Evolutionary conservation across 2,797 vertebrate genomes (phyloP).

Genomic region (Mormyrops attenuatus): DNA sequence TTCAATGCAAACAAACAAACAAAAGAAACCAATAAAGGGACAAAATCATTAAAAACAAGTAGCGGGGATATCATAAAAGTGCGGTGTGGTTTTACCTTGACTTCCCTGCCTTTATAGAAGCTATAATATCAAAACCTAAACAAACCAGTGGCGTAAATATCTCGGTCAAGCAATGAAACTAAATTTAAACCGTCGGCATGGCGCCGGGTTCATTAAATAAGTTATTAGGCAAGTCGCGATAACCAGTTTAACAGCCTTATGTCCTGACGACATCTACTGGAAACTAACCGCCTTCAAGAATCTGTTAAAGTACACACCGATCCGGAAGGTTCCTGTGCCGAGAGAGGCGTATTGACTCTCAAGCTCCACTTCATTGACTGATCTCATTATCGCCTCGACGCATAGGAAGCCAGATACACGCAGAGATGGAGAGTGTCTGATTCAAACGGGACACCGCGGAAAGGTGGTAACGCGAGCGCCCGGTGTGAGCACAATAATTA

Average conservation of each 20-base stretch:
- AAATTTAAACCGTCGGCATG: neutral
- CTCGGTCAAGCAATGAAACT: neutral
- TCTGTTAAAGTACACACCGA: conserved; percentile 5
- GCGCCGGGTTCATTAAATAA: neutral
- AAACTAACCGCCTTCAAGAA: conserved; percentile 4
- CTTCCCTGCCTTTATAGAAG: neutral
- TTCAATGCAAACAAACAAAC: neutral
- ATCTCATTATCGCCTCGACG: conserved; percentile 6
- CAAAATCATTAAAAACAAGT: neutral
- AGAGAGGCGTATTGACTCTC: conserved; percentile 9
- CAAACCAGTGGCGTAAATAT: neutral
- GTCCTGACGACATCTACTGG: neutral
- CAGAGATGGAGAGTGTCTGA: neutral
- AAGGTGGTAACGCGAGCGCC: neutral
- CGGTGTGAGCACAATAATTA: neutral
- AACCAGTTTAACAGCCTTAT: conserved; percentile 5
- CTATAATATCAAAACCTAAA: neutral
- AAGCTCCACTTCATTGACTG: conserved; percentile 3
- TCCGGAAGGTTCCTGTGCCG: neutral
- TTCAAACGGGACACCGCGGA: neutral
- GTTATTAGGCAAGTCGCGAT: neutral
- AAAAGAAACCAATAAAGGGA: neutral
- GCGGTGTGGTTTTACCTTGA: neutral
- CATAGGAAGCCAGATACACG: neutral
- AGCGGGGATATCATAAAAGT: neutral